Evolutionary conservation across 2,888 invertebrate species (phyloP), one percentile per base, ranked within the genome.

Genomic region (Ctena decussata): DNA sequence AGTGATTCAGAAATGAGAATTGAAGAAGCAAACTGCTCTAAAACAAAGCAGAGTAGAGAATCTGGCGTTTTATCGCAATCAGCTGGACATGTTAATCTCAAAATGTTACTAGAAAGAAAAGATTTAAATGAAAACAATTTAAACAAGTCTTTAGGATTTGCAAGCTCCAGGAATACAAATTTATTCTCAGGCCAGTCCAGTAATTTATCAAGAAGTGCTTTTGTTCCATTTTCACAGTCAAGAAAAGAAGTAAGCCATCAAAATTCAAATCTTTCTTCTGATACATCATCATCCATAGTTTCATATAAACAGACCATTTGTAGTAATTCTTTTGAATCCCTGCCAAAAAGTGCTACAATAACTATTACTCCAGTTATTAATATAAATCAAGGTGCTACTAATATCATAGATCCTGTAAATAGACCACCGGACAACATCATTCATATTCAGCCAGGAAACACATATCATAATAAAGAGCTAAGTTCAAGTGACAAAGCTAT

Each of bases 171-270:
- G 21, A 27, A 5, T 18, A 27, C 37, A 57, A 79, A 60, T 53
- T 82, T 88, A 41, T 84, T 86, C 75, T 82, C 86, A 27, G 88
- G 79, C 73, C 82, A 87, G 57, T 84, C 87, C 6, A 89, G 87
- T 70, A 84, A 89, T 24, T 89, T 91, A 18, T 87, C 89, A 12
- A 88, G 93, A 71, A 94, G 94, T 88, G 94, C 94, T 27, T 94
- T 94, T 90, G 94, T 94, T 49, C 94, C 94, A 0, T 93, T 94
- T 65, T 91, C 92, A 24, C 93, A 90, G 30, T 81, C 82, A 18
- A 74, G 85, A 37, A 85, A 87, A 78, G 87, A 87, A 39, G 15
- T 60, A 3, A 65, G 24, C 35, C 65, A 32, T 18, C 65, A 65
- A 35, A 30, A 30, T n/a, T 65, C 65, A 65, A 35, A 18, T 21